phyloP scores from a whole-genome alignment of 2,113 vertebrate species.

The Daphoenositta chrysoptera region DNA sequence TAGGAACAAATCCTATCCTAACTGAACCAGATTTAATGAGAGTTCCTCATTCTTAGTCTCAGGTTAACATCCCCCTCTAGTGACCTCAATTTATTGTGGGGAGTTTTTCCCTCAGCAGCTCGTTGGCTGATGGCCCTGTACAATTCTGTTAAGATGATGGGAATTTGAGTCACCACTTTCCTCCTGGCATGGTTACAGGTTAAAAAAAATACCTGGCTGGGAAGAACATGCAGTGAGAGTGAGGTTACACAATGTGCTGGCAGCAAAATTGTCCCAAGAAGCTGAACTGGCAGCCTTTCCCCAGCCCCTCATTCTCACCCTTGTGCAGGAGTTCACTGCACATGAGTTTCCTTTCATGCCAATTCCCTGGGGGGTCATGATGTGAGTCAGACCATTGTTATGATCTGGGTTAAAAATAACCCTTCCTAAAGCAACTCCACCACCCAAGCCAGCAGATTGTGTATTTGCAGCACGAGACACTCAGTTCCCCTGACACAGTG shows the following conservation, averaged over 20 bases:
- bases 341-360: neutral
- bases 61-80: slow-evolving; percentile 13
- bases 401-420: neutral
- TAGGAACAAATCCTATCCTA: neutral
- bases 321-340: neutral
- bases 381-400: slow-evolving; percentile 7
- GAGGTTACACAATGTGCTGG: slow-evolving; percentile 36
- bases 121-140: neutral
- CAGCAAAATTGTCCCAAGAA: neutral
- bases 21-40: neutral
- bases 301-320: neutral
- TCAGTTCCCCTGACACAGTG: neutral
- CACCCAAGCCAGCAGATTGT: neutral
- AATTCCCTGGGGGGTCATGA: neutral
- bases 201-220: slow-evolving; percentile 28
- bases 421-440: neutral
- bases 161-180: neutral
- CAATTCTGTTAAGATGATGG: neutral
- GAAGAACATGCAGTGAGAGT: neutral
- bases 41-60: neutral
- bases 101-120: neutral
- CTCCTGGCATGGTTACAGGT: neutral
- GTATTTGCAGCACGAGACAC: neutral
- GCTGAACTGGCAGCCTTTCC: neutral
- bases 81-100: neutral